phyloP scores from a whole-genome alignment of 2,113 vertebrate genomes.

The Arenaria interpres region DNA sequence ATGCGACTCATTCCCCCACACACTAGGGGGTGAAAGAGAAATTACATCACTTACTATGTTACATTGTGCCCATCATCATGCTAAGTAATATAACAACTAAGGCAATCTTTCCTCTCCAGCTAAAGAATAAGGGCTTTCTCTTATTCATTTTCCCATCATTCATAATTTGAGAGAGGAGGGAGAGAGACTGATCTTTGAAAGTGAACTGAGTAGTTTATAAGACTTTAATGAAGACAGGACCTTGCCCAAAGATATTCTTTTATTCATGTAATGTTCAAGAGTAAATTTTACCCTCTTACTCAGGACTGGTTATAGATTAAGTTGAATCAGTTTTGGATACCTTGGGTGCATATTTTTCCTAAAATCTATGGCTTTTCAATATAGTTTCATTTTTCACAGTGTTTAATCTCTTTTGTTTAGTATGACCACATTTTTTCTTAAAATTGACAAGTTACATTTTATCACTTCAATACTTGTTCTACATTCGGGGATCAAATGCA shows the following conservation, averaged over 20 bases:
- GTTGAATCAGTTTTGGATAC: background rate
- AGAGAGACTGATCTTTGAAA: background rate
- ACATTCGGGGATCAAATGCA: background rate
- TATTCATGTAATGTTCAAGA: background rate
- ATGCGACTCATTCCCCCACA: background rate
- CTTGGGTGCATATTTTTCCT: background rate
- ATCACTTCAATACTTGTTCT: background rate
- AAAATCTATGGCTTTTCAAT: background rate
- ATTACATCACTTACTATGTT: background rate
- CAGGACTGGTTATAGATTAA: background rate
- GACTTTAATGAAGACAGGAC: background rate
- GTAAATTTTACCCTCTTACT: background rate
- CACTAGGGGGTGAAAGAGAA: background rate
- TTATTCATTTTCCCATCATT: background rate
- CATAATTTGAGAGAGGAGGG: background rate
- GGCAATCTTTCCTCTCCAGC: background rate
- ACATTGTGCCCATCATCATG: background rate
- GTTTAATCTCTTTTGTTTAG: constrained; percentile 16
- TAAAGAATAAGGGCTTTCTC: background rate
- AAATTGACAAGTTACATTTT: background rate
- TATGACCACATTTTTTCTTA: background rate
- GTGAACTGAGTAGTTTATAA: background rate
- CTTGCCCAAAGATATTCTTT: background rate
- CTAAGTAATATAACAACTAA: background rate
- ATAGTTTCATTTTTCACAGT: background rate